phyloP scores from a whole-genome alignment of 2,797 vertebrate genomes.

The Lacerta viridis region DNA sequence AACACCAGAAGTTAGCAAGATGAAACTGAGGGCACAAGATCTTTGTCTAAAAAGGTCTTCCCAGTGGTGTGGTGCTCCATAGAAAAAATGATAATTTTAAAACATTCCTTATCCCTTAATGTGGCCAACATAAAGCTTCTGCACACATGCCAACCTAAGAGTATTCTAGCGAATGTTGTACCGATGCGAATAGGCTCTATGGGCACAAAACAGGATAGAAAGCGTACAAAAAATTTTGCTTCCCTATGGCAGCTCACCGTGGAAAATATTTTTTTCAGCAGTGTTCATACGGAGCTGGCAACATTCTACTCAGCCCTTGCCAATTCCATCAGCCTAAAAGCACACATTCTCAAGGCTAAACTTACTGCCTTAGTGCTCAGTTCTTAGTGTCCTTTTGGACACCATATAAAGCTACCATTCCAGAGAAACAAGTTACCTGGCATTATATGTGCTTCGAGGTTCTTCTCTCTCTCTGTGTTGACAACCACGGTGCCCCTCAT shows the following conservation, averaged over 20 bases:
- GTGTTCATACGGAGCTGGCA: not conserved
- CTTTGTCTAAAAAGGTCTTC: not conserved
- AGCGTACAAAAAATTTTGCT: not conserved
- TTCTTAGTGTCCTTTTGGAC: not conserved
- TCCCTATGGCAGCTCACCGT: no score
- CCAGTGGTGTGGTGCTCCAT: not conserved
- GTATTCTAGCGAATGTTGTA: not conserved
- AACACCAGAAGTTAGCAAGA: not conserved
- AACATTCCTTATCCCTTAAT: not conserved
- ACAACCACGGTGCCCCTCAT: slow-evolving; percentile 91
- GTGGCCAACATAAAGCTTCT: not conserved
- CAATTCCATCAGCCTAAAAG: not conserved
- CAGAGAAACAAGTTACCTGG: slow-evolving; percentile 82
- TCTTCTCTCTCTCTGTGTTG: slow-evolving; percentile 97
- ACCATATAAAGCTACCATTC: not conserved
- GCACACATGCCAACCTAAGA: not conserved
- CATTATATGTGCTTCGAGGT: slow-evolving; percentile 74
- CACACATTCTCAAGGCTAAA: not conserved
- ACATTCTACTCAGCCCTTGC: not conserved
- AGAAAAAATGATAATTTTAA: not conserved
- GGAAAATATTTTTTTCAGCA: not conserved
- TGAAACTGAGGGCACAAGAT: not conserved
- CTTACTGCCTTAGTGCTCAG: slow-evolving; percentile 1
- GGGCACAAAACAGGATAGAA: not conserved
- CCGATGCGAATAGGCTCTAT: not conserved